Percentiles rank a stretch among this genome's conserved stretches.
phyloP scores from a whole-genome alignment of 2,113 vertebrate species.

The Tragelaphus imberbis region DNA sequence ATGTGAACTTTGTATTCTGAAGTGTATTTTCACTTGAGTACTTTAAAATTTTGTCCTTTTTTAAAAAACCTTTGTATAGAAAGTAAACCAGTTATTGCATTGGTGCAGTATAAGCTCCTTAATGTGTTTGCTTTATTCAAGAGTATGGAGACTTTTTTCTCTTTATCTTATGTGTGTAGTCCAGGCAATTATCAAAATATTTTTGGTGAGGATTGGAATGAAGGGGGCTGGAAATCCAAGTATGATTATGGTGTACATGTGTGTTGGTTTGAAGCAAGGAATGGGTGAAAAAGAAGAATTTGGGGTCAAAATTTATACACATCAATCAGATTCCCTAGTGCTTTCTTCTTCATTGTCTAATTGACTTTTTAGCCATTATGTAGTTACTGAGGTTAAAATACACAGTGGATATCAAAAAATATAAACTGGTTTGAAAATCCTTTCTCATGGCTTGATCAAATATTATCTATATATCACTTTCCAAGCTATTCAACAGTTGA shows the following conservation, averaged over 20 bases:
- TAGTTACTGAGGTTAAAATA: constrained; percentile 15
- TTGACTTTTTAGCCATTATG: constrained; percentile 1
- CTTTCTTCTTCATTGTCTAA: background rate
- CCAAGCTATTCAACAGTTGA: background rate
- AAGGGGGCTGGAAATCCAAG: background rate
- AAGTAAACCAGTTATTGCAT: background rate
- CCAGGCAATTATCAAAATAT: background rate
- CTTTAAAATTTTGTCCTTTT: background rate
- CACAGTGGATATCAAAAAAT: background rate
- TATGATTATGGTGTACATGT: background rate
- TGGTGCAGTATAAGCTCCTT: background rate
- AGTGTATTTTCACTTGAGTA: background rate
- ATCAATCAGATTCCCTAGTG: background rate
- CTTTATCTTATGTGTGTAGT: background rate
- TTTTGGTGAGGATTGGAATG: background rate
- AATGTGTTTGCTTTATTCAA: background rate
- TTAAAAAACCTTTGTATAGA: background rate
- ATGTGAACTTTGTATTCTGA: constrained; percentile 35
- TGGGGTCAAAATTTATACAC: background rate
- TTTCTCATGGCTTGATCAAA: background rate
- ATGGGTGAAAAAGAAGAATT: background rate
- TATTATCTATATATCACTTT: background rate
- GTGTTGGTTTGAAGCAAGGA: background rate
- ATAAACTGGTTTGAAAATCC: constrained; percentile 20
- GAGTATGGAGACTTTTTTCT: background rate